Evolutionary conservation across 1,140 invertebrate species (phyloP).

Genomic region (Mizuhopecten yessoensis): DNA sequence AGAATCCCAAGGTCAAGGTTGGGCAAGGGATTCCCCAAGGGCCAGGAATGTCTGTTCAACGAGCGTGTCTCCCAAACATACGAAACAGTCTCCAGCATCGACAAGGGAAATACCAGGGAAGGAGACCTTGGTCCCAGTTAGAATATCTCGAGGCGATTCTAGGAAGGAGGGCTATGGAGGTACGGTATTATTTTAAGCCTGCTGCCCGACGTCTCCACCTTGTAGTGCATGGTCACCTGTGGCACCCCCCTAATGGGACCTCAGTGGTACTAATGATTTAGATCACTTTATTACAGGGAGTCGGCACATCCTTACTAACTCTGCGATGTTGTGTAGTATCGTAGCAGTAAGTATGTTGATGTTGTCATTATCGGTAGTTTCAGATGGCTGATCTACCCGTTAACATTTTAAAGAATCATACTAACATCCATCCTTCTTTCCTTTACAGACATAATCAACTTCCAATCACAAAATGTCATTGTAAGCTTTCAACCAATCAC

Average conservation of each 20-base stretch:
- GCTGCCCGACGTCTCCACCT: constrained; percentile 11
- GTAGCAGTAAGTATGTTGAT: neutral
- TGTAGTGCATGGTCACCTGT: constrained; percentile 15
- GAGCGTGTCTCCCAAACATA: neutral
- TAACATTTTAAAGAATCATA: neutral
- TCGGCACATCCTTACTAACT: neutral
- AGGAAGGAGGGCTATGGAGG: neutral
- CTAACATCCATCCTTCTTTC: no score
- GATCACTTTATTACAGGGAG: neutral
- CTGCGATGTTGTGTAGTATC: neutral
- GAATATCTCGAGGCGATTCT: neutral
- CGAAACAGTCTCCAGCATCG: neutral
- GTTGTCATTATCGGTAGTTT: neutral
- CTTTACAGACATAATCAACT: neutral
- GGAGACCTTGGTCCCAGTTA: neutral
- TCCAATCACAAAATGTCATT: neutral
- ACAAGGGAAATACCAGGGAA: neutral
- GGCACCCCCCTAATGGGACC: neutral
- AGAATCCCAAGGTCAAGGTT: constrained; percentile 12
- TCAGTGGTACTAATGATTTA: constrained; percentile 22
- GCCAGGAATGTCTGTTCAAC: constrained; percentile 12
- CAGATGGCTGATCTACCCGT: neutral
- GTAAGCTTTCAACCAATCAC: neutral
- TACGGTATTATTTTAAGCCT: neutral
- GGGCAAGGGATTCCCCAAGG: constrained; percentile 29